Conservation (phyloP, 2,113 vertebrate species). For the Grus americana region DNA sequence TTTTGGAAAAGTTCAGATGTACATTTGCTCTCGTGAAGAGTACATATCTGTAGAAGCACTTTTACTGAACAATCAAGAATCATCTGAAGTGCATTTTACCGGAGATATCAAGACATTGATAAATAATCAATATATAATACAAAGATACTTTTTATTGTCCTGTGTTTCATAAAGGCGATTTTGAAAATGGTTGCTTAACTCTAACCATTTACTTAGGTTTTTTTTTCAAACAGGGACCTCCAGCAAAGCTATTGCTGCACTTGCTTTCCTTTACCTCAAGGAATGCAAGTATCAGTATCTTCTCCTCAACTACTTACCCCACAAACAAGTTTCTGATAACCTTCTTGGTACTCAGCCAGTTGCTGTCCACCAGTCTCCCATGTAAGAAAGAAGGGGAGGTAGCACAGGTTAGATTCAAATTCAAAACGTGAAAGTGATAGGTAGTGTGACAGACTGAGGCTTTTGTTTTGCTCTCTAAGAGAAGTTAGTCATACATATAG, state of each 20-base stretch:
- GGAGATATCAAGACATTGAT: neutral
- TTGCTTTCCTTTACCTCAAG: neutral
- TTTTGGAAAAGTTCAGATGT: neutral
- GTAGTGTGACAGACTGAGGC: no score
- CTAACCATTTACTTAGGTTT: accelerated
- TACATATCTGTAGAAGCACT: neutral
- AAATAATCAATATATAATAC: neutral
- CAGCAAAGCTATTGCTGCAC: neutral
- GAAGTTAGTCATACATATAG: neutral
- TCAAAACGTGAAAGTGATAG: neutral
- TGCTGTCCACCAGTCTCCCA: neutral
- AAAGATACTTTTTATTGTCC: neutral
- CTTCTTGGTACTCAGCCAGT: neutral
- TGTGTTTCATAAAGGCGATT: neutral
- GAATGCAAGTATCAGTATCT: neutral
- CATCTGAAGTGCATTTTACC: neutral
- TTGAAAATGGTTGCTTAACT: neutral
- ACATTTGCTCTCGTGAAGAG: neutral
- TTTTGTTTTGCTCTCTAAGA: neutral
- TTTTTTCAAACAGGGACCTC: neutral
- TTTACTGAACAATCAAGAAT: neutral
- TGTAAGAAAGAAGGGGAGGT: neutral
- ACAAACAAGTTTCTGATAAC: neutral
- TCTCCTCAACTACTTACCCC: neutral
- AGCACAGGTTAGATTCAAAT: neutral